phyloP scores from a whole-genome alignment of 2,888 invertebrate genomes.

The Macroteleia sp. region DNA sequence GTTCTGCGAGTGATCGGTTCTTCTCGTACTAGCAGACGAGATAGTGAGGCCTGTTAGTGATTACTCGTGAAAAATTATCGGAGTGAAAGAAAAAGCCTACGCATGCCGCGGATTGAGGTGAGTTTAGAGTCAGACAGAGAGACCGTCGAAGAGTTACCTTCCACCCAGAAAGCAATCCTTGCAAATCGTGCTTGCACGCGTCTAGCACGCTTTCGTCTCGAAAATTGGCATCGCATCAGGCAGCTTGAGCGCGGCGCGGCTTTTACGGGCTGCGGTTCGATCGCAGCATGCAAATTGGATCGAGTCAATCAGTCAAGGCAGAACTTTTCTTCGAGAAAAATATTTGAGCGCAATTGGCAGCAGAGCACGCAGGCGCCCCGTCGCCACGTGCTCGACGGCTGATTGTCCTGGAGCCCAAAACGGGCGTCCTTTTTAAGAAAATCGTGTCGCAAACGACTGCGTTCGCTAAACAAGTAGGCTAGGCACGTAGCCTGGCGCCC shows the following conservation, averaged over 20 bases:
- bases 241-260: neutral
- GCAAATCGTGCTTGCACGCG: slow-evolving; percentile 1
- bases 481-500: slow-evolving; percentile 74
- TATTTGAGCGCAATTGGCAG: slow-evolving; percentile 49
- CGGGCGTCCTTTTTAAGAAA: slow-evolving; percentile 71
- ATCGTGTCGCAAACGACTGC: slow-evolving; percentile 64
- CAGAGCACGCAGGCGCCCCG: slow-evolving; percentile 81
- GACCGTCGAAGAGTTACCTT: neutral
- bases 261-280: neutral
- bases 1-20: too few species aligned
- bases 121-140: too few species aligned
- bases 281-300: neutral
- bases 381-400: slow-evolving; percentile 78
- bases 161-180: neutral
- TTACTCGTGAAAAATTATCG: slow-evolving; percentile 10
- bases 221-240: slow-evolving; percentile 3
- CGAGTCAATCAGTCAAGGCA: slow-evolving; percentile 21
- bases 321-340: slow-evolving; percentile 4
- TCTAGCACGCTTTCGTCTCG: slow-evolving; percentile 4
- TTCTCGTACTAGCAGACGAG: slow-evolving; percentile 44
- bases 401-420: slow-evolving; percentile 68
- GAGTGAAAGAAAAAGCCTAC: slow-evolving; percentile 67
- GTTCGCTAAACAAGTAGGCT: slow-evolving; percentile 74
- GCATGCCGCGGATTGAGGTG: slow-evolving; percentile 77
- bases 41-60: slow-evolving; percentile 46